Evolutionary conservation across 2,113 vertebrate genomes (phyloP).

Genomic region (Brachyhypopomus gauderio): DNA sequence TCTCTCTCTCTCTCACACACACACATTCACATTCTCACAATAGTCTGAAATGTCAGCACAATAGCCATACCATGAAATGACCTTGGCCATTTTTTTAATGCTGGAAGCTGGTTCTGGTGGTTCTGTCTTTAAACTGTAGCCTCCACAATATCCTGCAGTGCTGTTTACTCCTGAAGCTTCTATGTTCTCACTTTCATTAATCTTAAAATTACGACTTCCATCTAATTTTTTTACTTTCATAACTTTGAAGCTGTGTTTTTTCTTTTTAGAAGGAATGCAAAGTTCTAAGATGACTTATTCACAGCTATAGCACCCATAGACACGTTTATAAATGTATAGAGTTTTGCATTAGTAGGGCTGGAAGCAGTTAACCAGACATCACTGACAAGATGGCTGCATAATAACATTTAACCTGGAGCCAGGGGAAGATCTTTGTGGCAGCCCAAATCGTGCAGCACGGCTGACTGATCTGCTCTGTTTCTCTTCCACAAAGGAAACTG

Average conservation of each 20-base stretch:
- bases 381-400: too few species aligned
- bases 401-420: not conserved
- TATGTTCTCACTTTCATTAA: slow-evolving; percentile 25
- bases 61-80: not conserved
- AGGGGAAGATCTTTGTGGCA: not conserved
- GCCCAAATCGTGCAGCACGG: not conserved
- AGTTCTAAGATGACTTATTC: not conserved
- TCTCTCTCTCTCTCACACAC: not conserved
- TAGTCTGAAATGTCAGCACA: slow-evolving; percentile 18
- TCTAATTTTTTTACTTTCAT: slow-evolving; percentile 20
- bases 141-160: not conserved
- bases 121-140: not conserved
- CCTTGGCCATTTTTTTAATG: not conserved
- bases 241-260: slow-evolving; percentile 4
- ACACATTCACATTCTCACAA: not conserved
- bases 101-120: not conserved
- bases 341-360: too few species aligned
- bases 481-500: not conserved
- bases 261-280: slow-evolving; percentile 26
- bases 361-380: too few species aligned
- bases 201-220: slow-evolving; percentile 27
- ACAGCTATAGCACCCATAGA: not conserved
- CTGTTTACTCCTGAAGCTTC: slow-evolving; percentile 12
- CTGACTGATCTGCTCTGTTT: not conserved
- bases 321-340: too few species aligned